Evolutionary conservation across 92 coral and sea anemone genomes (phyloP).

Genomic region (Paramuricea clavata): DNA sequence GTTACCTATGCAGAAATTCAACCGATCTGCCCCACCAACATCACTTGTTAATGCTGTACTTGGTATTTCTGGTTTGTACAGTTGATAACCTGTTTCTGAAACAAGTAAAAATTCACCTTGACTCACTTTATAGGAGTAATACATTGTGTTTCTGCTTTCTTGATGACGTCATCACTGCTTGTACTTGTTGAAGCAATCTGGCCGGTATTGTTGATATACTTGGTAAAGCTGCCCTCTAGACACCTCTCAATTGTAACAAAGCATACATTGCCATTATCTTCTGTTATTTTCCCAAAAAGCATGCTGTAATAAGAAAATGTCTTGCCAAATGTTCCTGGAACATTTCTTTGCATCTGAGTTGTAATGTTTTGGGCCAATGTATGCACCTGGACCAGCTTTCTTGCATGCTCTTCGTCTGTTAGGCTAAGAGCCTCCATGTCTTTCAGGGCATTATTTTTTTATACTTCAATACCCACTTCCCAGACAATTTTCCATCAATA

Average conservation of each 20-base stretch:
- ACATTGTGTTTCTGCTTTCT: constrained; percentile 22
- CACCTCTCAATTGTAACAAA: constrained; percentile 30
- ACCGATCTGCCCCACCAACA: neutral
- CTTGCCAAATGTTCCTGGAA: neutral
- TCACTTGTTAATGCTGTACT: neutral
- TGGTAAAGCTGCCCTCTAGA: constrained; percentile 18
- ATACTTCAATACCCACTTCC: neutral
- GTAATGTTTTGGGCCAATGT: constrained; percentile 15
- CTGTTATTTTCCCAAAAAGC: neutral
- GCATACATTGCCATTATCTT: neutral
- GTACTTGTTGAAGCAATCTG: neutral
- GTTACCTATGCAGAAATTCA: constrained; percentile 19
- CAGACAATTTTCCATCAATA: neutral
- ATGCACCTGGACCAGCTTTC: constrained; percentile 28
- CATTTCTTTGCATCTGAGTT: constrained; percentile 22
- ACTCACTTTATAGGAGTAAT: constrained; percentile 14
- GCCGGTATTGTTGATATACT: constrained; percentile 31
- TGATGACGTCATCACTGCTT: neutral
- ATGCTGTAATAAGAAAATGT: neutral
- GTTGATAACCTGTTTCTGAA: constrained; percentile 8
- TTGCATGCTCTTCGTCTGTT: constrained; percentile 9
- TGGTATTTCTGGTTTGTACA: constrained; percentile 26
- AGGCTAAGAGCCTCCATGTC: neutral
- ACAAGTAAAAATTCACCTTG: constrained; percentile 15
- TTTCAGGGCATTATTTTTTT: constrained; percentile 6